Conservation (phyloP, 2,888 invertebrate genomes). For the Neoascia interrupta region DNA sequence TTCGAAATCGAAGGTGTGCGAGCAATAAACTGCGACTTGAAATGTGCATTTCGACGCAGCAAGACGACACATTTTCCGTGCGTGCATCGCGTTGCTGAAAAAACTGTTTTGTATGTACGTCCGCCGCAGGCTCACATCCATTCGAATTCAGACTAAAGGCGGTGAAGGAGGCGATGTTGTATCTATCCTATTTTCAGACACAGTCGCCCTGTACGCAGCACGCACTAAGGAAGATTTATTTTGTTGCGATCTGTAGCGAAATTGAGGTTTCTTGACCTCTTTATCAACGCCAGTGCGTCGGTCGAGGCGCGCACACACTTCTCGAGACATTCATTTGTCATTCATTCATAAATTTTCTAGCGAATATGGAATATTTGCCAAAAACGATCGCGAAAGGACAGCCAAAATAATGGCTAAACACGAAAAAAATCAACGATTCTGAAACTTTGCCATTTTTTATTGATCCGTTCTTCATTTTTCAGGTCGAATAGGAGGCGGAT, state of each 20-base stretch:
- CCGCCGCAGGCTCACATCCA: background rate
- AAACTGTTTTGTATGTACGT: background rate
- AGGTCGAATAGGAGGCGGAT: background rate
- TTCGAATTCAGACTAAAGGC: too few relatives aligned
- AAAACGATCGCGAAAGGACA: slow-evolving; percentile 5
- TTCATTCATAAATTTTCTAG: slow-evolving; percentile 49
- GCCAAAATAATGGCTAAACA: too few relatives aligned
- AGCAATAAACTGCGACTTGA: slow-evolving; percentile 14
- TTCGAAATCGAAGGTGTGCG: slow-evolving; percentile 26
- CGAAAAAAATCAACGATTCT: background rate
- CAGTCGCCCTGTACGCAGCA: slow-evolving; percentile 16
- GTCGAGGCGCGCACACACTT: too few relatives aligned
- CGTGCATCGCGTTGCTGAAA: background rate
- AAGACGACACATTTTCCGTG: slow-evolving; percentile 27
- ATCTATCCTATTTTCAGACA: slow-evolving; percentile 43
- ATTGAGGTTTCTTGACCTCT: slow-evolving; percentile 47
- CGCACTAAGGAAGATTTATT: too few relatives aligned
- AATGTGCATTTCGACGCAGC: slow-evolving; percentile 28
- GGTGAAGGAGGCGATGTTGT: background rate
- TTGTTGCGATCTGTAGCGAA: slow-evolving; percentile 8
- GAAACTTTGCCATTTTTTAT: too few relatives aligned
- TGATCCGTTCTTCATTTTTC: slow-evolving; percentile 25
- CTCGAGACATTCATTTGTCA: slow-evolving; percentile 22
- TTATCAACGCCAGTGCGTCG: slow-evolving; percentile 40
- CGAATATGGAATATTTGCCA: slow-evolving; percentile 41